Evolutionary conservation across 23 tunicate species (phyloP), one percentile per base, ranked within the genome.

Genomic region (Ascidia mentula): DNA sequence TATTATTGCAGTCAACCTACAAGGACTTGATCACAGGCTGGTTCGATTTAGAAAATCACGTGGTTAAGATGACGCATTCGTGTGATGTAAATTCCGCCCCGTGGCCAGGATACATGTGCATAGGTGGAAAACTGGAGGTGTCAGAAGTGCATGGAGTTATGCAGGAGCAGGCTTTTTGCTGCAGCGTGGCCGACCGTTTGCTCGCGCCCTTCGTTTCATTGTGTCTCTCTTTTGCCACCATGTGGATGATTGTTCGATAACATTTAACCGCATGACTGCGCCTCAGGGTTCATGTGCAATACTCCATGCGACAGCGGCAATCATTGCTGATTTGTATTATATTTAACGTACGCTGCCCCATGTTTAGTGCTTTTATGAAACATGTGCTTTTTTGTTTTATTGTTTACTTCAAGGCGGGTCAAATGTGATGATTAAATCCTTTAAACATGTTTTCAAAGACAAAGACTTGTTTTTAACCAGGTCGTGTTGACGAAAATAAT

Each of bases 61-160:
- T 90, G 34, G 74, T 90, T 0, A 78, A 82, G 40, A 86, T 95
- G 99, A 71, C 89, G 26, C 84, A 95, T 35, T 24, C 46, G 26
- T 95, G 99, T 69, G 90, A 89, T 79, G 69, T 83, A 28, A 45
- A 86, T 9, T 61, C 77, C 8, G 72, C 45, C 0, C 65, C 46
- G 38, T 95, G 92, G 95, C 83, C 86, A 20, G 99, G 99, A 26
- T 95, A 95, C 60, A 37, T 28, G 31, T 95, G 99, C 79, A 20
- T 60, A 22, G 69, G 42, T 8, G 82, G 89, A 13, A 75, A 46
- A 40, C 32, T 89, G 4, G 96, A 77, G 74, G 82, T 86, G 13
- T 42, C 90, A 33, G 77, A 77, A 26, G 73, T 91, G 13, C 18
- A 31, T 17, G 53, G 77, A 34, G 32, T 38, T 6, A 87, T 85